phyloP scores from a whole-genome alignment of 1,140 invertebrate species.

The Neodiprion lecontei region DNA sequence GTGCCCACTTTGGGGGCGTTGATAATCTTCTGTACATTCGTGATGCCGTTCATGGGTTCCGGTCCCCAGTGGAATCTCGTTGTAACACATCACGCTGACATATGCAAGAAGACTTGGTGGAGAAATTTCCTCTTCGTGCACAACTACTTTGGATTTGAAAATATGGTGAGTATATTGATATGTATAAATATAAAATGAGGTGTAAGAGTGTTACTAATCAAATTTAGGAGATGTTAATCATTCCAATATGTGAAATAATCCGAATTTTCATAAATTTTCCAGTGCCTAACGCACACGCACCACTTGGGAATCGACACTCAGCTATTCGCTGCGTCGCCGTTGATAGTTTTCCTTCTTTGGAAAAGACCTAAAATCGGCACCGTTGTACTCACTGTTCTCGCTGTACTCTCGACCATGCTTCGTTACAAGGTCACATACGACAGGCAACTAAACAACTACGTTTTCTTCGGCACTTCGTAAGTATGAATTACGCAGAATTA shows the following conservation, averaged over 20 bases:
- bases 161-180: constrained; percentile 59
- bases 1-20: constrained; percentile 68
- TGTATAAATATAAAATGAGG: constrained; percentile 16
- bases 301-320: constrained; percentile 86
- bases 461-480: constrained; percentile 79
- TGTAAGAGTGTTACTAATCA: constrained; percentile 8
- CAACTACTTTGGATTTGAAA: constrained; percentile 72
- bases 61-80: constrained; percentile 74
- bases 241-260: constrained; percentile 4
- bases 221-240: constrained; percentile 11
- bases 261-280: constrained; percentile 44
- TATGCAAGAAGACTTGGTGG: constrained; percentile 71
- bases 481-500: constrained; percentile 46
- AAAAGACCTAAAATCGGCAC: constrained; percentile 68
- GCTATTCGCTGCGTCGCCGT: constrained; percentile 75
- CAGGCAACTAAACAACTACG: constrained; percentile 72
- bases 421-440: constrained; percentile 71
- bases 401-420: constrained; percentile 67
- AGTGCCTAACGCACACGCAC: constrained; percentile 75
- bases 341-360: constrained; percentile 73
- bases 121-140: constrained; percentile 70
- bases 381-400: constrained; percentile 59
- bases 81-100: constrained; percentile 67
- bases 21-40: constrained; percentile 70
- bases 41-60: constrained; percentile 67